Percentiles rank a stretch among this genome's conserved stretches.
Evolutionary conservation across 1,140 invertebrate species (phyloP).

Genomic region (Sycophaga agraensis): DNA sequence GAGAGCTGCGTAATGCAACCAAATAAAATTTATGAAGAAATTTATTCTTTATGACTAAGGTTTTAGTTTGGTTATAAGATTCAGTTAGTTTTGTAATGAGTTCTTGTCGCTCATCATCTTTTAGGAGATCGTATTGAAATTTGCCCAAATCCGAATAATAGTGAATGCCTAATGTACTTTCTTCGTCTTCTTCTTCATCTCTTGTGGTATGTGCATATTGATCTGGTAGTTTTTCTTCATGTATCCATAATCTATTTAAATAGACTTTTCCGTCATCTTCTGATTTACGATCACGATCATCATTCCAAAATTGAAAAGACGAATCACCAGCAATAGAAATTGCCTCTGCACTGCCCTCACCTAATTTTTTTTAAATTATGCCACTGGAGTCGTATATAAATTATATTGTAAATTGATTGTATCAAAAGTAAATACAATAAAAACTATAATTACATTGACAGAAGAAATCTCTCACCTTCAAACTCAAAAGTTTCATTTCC

Average conservation of each 20-base stretch:
- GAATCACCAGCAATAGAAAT: no score
- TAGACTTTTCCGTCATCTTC: background rate
- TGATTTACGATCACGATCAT: no score
- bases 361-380: no score
- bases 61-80: background rate
- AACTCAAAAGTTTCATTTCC: no score
- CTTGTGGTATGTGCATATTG: background rate
- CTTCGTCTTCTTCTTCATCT: constrained; percentile 7
- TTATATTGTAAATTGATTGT: no score
- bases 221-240: background rate
- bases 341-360: no score
- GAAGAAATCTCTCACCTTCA: no score
- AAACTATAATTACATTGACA: no score
- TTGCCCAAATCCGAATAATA: no score
- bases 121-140: no score
- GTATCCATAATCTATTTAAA: background rate
- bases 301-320: no score
- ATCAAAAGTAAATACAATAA: constrained; percentile 1
- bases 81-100: background rate
- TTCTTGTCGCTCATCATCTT: background rate
- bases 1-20: background rate
- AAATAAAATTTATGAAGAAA: constrained; percentile 20
- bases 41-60: background rate
- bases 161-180: background rate
- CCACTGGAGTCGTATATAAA: no score